These are phyloP conservation scores for Chloroceryle aenea DNA, from an alignment of 2,113 vertebrate species.

Conservation along the genomic window DNA sequence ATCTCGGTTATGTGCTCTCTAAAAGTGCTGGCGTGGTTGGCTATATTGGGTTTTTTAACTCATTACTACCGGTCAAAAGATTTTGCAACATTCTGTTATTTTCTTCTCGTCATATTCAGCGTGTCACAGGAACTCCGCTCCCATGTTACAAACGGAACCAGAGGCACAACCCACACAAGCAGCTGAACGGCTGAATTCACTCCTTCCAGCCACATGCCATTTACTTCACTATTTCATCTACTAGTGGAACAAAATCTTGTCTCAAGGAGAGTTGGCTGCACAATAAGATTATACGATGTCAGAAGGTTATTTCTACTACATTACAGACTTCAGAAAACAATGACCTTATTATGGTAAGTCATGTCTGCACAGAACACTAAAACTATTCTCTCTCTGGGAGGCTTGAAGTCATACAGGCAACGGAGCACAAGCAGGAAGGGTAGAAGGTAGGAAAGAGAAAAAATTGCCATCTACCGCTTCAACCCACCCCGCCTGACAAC, in stretches of 20 bases:
- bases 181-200: neutral
- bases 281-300: neutral
- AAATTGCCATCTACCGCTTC: neutral
- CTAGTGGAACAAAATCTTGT: neutral
- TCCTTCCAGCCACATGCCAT: neutral
- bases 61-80: neutral
- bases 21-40: neutral
- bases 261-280: neutral
- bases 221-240: neutral
- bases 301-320: neutral
- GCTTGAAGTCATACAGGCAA: neutral
- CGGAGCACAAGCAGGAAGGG: neutral
- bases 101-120: neutral
- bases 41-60: neutral
- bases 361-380: neutral
- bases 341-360: neutral
- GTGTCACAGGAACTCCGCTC: neutral
- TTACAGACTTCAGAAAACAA: neutral
- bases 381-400: neutral
- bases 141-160: neutral
- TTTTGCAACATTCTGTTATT: neutral
- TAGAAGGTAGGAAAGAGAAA: neutral
- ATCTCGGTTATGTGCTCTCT: neutral
- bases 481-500: rapidly evolving
- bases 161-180: neutral